These are phyloP conservation scores for Ploceus nigricollis DNA, from an alignment of 2,113 vertebrate species.

Conservation along the genomic window DNA sequence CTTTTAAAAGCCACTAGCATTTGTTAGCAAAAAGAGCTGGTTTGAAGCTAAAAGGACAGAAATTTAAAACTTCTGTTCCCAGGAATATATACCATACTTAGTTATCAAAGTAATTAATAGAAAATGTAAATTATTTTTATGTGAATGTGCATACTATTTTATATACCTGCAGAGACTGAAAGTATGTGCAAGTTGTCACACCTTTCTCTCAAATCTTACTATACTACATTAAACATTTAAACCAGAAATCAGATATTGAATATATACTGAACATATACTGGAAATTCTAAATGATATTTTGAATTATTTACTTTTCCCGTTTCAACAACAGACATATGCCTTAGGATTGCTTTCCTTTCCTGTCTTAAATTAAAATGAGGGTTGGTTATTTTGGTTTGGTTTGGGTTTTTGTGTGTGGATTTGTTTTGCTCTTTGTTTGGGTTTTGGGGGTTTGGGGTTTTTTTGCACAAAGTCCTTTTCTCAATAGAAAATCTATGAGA, in stretches of 20 bases:
- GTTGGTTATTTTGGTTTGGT: not conserved
- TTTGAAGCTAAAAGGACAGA: not conserved
- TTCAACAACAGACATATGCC: not conserved
- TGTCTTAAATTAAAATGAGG: not conserved
- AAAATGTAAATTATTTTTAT: not conserved
- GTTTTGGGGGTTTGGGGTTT: accelerated
- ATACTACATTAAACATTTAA: not conserved
- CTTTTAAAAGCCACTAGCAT: not conserved
- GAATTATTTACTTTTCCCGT: not conserved
- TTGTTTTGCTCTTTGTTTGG: not conserved
- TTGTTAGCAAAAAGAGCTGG: not conserved
- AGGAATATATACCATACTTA: accelerated
- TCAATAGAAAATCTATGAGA: not conserved
- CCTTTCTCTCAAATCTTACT: accelerated
- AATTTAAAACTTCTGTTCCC: not conserved
- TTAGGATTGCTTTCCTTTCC: not conserved
- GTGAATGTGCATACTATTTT: not conserved
- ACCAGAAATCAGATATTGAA: not conserved
- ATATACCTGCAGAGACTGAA: not conserved
- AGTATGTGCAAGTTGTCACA: not conserved
- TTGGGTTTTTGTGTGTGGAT: not conserved
- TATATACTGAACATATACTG: not conserved
- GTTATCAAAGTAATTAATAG: not conserved
- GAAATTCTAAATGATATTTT: not conserved
- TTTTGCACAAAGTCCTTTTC: not conserved